Evolutionary conservation across 2,113 vertebrate genomes (phyloP), one percentile per base, ranked within the genome.

Genomic region (Eurypyga helias): DNA sequence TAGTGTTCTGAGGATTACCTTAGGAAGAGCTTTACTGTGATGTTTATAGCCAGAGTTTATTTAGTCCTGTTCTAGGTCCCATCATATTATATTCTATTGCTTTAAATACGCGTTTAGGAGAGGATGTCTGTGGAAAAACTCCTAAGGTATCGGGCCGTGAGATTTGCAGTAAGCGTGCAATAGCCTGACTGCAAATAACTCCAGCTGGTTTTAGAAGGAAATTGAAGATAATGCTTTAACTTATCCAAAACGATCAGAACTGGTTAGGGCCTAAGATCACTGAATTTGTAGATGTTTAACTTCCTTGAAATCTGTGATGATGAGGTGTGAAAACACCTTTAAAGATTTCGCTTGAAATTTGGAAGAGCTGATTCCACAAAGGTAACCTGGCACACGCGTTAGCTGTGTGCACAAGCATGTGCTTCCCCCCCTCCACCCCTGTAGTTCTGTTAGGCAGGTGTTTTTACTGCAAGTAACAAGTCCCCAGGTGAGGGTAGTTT

Each of bases 401-500:
- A 34, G 17, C 28, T 85, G 13, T 20, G 8, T 41, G 34, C 28
- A 7, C 43, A 29, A 43, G 1, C 28, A n/a, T 10, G 13, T 5
- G 9, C 36, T 82, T 21, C 43, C 21, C 17, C 7, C 6, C 19
- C 4, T 11, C 1, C 0, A 13, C 2, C 8, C 13, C 13, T 20
- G 8, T 26, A 61, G 13, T 57, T 64, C 18, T 78, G 17, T 49
- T 34, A 46, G 3, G 0, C 24, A 23, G 18, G 15, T 2, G 21
- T 61, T 71, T 71, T 43, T 66, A 19, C 43, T 43, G 3, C 57
- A 61, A 75, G 23, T 31, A 79, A n/a, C 9, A 75, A 85, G 46
- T 70, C 2, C 6, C 17, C 8, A 51, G 9, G 10, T 0, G 3
- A 62, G 36, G 26, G 8, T 57, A 38, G 36, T 21, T 66, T 48